Conservation (phyloP, 2,113 vertebrate genomes). For the Plestiodon gilberti region DNA sequence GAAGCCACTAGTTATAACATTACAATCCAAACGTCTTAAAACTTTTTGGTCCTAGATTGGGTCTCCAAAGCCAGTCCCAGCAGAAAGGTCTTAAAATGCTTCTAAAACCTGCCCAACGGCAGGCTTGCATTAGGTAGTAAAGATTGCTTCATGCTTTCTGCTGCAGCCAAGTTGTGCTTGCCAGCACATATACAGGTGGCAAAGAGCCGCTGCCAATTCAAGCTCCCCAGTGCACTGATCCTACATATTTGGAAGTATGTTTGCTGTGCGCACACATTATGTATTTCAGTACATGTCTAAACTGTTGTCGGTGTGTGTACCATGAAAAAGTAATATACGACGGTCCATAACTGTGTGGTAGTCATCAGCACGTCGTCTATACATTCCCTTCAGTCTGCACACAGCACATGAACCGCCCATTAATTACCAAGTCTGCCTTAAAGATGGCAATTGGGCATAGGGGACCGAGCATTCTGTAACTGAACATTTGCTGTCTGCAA, state of each 20-base stretch:
- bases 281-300: too few species aligned
- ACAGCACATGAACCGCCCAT: too few species aligned
- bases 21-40: background rate
- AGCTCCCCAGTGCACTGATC: background rate
- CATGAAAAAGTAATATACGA: background rate
- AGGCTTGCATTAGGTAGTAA: background rate
- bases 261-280: background rate
- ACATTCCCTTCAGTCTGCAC: background rate
- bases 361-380: background rate
- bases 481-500: background rate
- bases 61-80: background rate
- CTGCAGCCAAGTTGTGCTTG: background rate
- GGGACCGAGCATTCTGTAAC: fast-evolving
- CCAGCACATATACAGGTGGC: background rate
- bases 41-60: background rate
- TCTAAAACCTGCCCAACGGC: background rate
- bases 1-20: background rate
- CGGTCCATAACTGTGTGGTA: background rate
- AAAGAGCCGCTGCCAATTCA: background rate
- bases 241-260: background rate
- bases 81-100: background rate
- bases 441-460: background rate
- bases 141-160: background rate
- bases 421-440: background rate
- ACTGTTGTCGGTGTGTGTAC: too few species aligned